These are phyloP conservation scores for Pandion haliaetus DNA, from an alignment of 2,113 vertebrate genomes.

Conservation along the genomic window DNA sequence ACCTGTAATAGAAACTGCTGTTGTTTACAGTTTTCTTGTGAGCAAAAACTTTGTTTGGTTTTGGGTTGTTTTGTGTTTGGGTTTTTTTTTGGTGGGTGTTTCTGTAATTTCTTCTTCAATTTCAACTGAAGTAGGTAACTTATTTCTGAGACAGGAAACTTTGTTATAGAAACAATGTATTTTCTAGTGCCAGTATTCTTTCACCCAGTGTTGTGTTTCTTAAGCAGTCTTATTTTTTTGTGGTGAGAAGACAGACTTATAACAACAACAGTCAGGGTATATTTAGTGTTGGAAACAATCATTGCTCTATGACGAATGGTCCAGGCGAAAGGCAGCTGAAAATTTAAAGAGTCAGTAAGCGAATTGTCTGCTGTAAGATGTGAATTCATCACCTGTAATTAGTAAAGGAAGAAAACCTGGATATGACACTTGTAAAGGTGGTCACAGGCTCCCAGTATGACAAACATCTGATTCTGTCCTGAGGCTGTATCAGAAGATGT, in stretches of 20 bases:
- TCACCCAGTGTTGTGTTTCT: not conserved
- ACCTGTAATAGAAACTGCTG: not conserved
- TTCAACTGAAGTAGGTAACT: not conserved
- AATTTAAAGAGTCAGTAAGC: not conserved
- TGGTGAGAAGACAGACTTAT: not conserved
- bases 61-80: not conserved
- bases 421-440: not conserved
- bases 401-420: not conserved
- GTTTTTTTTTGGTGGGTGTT: not conserved
- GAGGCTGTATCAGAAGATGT: not conserved
- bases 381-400: not conserved
- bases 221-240: not conserved
- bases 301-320: not conserved
- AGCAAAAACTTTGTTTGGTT: not conserved
- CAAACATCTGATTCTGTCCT: not conserved
- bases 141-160: not conserved
- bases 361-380: not conserved
- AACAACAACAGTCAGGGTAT: not conserved
- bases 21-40: not conserved
- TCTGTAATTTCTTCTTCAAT: not conserved
- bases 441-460: not conserved
- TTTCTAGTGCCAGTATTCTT: not conserved
- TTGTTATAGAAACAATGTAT: not conserved
- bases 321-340: not conserved
- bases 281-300: not conserved